Conservation (phyloP, 2,888 invertebrate genomes). For the Miltochrista miniata region DNA sequence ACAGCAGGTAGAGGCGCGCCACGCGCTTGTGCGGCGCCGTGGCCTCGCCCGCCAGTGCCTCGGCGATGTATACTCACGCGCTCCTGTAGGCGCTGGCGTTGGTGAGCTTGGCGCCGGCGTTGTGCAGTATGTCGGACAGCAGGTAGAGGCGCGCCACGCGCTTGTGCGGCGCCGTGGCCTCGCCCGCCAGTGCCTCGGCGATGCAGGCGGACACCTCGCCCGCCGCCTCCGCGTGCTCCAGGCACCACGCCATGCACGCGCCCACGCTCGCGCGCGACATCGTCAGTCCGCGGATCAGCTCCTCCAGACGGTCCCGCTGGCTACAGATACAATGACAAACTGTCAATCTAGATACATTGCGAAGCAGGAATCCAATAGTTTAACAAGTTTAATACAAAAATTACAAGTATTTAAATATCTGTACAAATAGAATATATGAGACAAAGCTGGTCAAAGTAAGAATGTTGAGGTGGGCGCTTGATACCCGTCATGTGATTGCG, state of each 20-base stretch:
- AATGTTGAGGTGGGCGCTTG: too few relatives aligned
- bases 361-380: too few relatives aligned
- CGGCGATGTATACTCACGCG: slow-evolving; percentile 93
- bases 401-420: too few relatives aligned
- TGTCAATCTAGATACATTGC: too few relatives aligned
- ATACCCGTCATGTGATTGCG: too few relatives aligned
- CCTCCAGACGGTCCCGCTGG: slow-evolving; percentile 96
- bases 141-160: slow-evolving; percentile 97
- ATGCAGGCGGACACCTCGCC: slow-evolving; percentile 97
- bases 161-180: slow-evolving; percentile 90
- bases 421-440: too few relatives aligned
- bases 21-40: slow-evolving; percentile 95
- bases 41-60: slow-evolving; percentile 90
- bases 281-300: slow-evolving; percentile 92
- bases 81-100: slow-evolving; percentile 97
- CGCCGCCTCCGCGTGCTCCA: slow-evolving; percentile 98
- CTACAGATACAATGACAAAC: slow-evolving; percentile 68
- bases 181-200: slow-evolving; percentile 91
- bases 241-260: slow-evolving; percentile 99
- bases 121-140: slow-evolving; percentile 98
- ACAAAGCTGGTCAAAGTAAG: too few relatives aligned
- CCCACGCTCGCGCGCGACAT: slow-evolving; percentile 93
- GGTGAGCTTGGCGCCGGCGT: slow-evolving; percentile 97
- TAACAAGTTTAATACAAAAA: too few relatives aligned
- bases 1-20: slow-evolving; percentile 96